A percentile compares a stretch with the other conserved stretches of the same genome.
These are phyloP conservation scores for Drosophila cyrtoloma DNA, from an alignment of 2,888 invertebrate genomes.

Conservation along the genomic window DNA sequence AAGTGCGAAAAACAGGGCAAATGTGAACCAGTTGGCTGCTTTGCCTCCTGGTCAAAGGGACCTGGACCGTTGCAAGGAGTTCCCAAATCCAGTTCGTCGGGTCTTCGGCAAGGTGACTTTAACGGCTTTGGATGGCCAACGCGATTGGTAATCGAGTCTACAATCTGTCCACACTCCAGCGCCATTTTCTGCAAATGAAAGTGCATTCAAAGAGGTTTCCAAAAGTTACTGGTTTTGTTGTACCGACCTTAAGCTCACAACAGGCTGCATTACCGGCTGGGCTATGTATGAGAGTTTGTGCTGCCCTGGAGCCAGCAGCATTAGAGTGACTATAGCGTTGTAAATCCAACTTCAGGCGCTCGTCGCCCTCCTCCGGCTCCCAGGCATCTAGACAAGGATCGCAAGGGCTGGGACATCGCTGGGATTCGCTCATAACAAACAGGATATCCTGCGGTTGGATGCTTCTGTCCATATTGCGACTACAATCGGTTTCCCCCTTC, in stretches of 20 bases:
- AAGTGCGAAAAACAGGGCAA: conserved; percentile 40
- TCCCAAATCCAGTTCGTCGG: background rate
- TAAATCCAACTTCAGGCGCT: conserved; percentile 69
- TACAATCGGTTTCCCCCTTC: background rate
- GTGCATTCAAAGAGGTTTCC: background rate
- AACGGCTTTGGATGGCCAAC: conserved; percentile 30
- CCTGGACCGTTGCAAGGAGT: conserved; percentile 1
- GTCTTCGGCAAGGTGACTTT: conserved; percentile 37
- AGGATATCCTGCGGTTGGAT: conserved; percentile 70
- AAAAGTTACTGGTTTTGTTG: accelerated
- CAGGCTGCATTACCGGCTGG: conserved; percentile 57
- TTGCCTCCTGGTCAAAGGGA: conserved; percentile 1
- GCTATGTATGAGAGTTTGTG: conserved; percentile 40
- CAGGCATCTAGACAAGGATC: conserved; percentile 50
- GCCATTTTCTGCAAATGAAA: conserved; percentile 54
- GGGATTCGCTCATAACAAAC: conserved; percentile 72
- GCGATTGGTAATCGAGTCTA: conserved; percentile 30
- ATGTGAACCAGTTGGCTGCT: background rate
- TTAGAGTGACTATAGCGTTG: conserved; percentile 69
- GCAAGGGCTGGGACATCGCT: conserved; percentile 51
- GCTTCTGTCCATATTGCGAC: conserved; percentile 24
- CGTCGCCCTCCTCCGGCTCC: conserved; percentile 54
- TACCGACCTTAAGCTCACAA: conserved; percentile 63
- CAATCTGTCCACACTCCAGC: conserved; percentile 47
- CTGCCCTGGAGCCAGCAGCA: conserved; percentile 51